A percentile compares a stretch with the other conserved stretches of the same genome.
Conservation (phyloP, 35 echinoderm and acorn worm species). For the Holothuria glaberrima region DNA sequence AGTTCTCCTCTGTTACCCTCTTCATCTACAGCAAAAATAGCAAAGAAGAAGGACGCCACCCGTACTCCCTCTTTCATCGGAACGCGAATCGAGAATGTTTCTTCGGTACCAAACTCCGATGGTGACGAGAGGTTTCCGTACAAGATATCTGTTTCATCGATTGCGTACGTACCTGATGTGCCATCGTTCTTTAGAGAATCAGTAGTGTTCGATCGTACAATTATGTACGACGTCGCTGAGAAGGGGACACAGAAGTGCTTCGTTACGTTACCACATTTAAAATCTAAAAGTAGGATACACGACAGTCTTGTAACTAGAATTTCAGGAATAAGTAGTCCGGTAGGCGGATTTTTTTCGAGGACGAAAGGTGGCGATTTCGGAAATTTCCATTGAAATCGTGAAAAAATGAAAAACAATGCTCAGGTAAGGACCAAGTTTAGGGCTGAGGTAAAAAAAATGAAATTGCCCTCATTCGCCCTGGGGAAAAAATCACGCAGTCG, state of each 20-base stretch:
- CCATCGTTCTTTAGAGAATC: neutral
- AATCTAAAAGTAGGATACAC: too few species aligned
- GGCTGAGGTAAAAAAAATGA: too few species aligned
- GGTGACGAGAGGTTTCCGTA: conserved; percentile 5
- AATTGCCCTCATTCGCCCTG: too few species aligned
- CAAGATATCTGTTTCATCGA: neutral
- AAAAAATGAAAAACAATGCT: too few species aligned
- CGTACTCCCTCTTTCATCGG: neutral
- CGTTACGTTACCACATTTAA: neutral
- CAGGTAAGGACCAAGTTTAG: too few species aligned
- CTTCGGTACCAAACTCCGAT: neutral
- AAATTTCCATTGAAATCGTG: too few species aligned
- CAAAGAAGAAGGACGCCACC: neutral
- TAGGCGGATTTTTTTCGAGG: too few species aligned
- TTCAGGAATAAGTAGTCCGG: too few species aligned
- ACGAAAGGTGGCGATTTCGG: too few species aligned
- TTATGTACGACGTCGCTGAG: neutral
- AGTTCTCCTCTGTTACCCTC: neutral
- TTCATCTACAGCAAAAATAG: conserved; percentile 20
- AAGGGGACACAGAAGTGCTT: neutral
- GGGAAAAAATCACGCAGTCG: too few species aligned
- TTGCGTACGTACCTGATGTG: neutral
- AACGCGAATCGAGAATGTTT: neutral
- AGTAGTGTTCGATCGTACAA: neutral
- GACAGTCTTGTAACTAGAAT: too few species aligned